Evolutionary conservation across 2,797 vertebrate species (phyloP).

Genomic region (Triplophysa bombifrons): DNA sequence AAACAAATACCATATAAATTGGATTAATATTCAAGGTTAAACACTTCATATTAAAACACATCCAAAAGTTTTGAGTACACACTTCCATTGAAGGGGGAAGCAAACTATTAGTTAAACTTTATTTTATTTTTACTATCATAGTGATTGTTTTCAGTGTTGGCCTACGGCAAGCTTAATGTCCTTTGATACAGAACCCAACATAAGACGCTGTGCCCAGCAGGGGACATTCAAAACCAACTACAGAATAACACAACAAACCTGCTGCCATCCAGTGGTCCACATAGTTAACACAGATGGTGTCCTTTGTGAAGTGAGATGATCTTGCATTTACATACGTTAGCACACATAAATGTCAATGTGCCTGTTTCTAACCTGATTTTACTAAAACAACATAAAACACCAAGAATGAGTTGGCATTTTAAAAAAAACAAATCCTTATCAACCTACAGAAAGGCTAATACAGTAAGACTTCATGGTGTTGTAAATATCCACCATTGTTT

Average conservation of each 20-base stretch:
- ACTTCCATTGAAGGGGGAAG: not conserved
- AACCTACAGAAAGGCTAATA: not conserved
- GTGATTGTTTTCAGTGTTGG: not conserved
- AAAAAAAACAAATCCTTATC: not conserved
- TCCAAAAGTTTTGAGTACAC: not conserved
- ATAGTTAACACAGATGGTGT: constrained; percentile 29
- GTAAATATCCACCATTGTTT: not conserved
- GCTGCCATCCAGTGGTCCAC: constrained; percentile 43
- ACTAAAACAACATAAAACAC: constrained; percentile 23
- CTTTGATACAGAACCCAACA: constrained; percentile 1
- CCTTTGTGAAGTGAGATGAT: not conserved
- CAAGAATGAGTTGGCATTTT: constrained; percentile 32
- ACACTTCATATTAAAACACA: not conserved
- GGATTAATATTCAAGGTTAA: not conserved
- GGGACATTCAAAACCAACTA: constrained; percentile 13
- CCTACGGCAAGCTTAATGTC: not conserved
- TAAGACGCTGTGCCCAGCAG: constrained; percentile 11
- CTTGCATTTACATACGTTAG: constrained; percentile 18
- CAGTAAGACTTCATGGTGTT: not conserved
- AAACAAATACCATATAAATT: not conserved
- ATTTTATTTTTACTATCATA: not conserved
- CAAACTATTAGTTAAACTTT: not conserved
- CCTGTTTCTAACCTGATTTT: not conserved
- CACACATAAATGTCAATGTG: constrained; percentile 29
- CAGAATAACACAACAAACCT: constrained; percentile 39